phyloP scores from a whole-genome alignment of 2,888 invertebrate species.

The Xylota sylvarum region DNA sequence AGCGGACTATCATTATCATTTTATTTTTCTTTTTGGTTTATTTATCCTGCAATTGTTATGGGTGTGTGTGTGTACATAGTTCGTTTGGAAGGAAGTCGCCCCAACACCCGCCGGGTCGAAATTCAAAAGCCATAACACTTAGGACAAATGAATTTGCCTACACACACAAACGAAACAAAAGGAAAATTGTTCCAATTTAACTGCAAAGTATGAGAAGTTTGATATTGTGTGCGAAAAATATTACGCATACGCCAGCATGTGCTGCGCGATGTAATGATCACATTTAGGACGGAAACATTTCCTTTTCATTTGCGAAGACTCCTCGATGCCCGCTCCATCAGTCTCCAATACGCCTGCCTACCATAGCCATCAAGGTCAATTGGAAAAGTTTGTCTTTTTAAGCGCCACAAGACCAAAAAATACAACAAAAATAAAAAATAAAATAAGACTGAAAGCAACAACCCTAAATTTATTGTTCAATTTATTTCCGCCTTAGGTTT shows the following conservation, averaged over 20 bases:
- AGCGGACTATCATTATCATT: conserved; percentile 44
- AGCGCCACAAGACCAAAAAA: conserved; percentile 1
- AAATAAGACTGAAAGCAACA: conserved; percentile 52
- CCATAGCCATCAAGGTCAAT: conserved; percentile 72
- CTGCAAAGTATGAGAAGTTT: conserved; percentile 13
- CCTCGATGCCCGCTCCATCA: background rate
- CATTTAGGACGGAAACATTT: conserved; percentile 35
- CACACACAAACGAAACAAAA: conserved; percentile 23
- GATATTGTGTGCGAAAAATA: conserved; percentile 56
- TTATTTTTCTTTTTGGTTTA: conserved; percentile 13
- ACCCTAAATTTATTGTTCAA: conserved; percentile 72
- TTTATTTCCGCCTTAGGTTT: conserved; percentile 72
- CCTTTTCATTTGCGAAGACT: conserved; percentile 39
- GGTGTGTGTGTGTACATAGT: conserved; percentile 13
- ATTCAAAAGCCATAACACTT: conserved; percentile 51
- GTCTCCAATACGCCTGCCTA: background rate
- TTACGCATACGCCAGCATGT: conserved; percentile 64
- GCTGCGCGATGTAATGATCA: conserved; percentile 40
- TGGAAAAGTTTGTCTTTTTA: conserved; percentile 70
- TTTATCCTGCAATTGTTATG: conserved; percentile 37
- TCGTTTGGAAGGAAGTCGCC: conserved; percentile 7
- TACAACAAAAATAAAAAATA: too few relatives aligned
- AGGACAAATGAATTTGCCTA: conserved; percentile 51
- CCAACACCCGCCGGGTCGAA: conserved; percentile 2
- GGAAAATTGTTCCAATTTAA: conserved; percentile 33